Evolutionary conservation across 2,888 invertebrate species (phyloP), one percentile per base, ranked within the genome.

Genomic region (Tetramorium bicarinatum): DNA sequence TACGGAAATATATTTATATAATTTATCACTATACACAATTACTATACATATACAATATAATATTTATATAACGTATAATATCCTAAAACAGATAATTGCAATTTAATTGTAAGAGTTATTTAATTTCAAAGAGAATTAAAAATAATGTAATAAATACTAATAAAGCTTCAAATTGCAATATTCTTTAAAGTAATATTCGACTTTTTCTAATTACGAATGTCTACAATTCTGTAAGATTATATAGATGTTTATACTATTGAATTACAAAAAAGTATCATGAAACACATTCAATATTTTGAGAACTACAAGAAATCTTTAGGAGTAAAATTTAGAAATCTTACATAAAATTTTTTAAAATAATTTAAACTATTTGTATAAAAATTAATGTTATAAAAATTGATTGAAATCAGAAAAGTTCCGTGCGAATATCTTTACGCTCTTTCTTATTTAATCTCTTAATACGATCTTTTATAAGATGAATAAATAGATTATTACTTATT

Each of bases 361-460:
- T 72, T n/a, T 38, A 71, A 44, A 44, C 11, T 56, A 0, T 52
- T 69, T 34, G 7, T 52, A 38, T 25, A 1, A 56, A 21, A 34
- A 34, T 34, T 34, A 49, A 21, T 34, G 7, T 52, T 71, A 15
- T 54, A 29, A 9, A 9, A 25, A 29, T 11, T 67, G 29, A 0
- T 15, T 44, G 3, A 25, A 21, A 11, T 71, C 6, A 52, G 0
- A 38, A n/a, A 49, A n/a, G 0, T 52, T 52, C 11, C n/a, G 2
- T 29, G 7, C 3, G 4, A 13, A 29, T 49, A 29, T 49, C 3
- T 38, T 41, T 0, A 15, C 3, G 8, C 9, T 52, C 3, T 49
- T 71, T 38, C 6, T 54, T 38, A 71, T 21, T 71, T 54, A 21
- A 71, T 1, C 34, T 54, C 4, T 71, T 71, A 15, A 38, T 54